Base-by-base conservation (phyloP, 2,113 vertebrate species). In the Myxocyprinus asiaticus region DNA sequence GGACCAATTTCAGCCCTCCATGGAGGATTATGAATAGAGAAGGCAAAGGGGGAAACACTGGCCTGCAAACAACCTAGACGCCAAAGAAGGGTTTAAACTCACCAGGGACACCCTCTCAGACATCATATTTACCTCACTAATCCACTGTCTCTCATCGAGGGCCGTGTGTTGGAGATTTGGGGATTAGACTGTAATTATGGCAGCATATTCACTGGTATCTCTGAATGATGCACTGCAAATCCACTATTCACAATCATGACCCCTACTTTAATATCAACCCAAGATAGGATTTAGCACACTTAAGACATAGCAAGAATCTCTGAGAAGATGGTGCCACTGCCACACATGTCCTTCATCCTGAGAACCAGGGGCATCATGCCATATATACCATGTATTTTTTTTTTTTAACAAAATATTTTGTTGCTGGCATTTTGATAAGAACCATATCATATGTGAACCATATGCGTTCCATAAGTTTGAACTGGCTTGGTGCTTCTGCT, bases 1-100 rank as follows among this genome's bases (percentile, higher is more conserved):
- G 81, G 76, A 87, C 84, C 89, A 90, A 92, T 91, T 89, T 88
- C 81, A 86, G 78, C 88, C 68, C 64, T 76, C 75, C 50, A 67
- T 84, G 85, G 85, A 82, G 88, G 88, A 92, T 91, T 91, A 90
- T n/a, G 83, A 72, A 80, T 14, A 48, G 71, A 58, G 55, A n/a
- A 6, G 15, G 55, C 55, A 58, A 58, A 62, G 56, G 15, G 71
- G 59, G 59, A 76, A 51, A 64, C 72, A 42, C 12, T 51, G 47
- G 65, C 53, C 64, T 7, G 59, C 74, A 66, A 67, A 76, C 71
- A 77, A 76, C n/a, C 73, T 63, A 6, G 67, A 47, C 75, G 59
- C 78, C 61, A 68, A 76, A 73, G 82, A 83, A 15, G 22, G 63
- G 45, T 69, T 75, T 78, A 51, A 78, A 55, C 55, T 75, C 82